phyloP scores from a whole-genome alignment of 1,140 invertebrate genomes.

The Pachypeltis micranthus region DNA sequence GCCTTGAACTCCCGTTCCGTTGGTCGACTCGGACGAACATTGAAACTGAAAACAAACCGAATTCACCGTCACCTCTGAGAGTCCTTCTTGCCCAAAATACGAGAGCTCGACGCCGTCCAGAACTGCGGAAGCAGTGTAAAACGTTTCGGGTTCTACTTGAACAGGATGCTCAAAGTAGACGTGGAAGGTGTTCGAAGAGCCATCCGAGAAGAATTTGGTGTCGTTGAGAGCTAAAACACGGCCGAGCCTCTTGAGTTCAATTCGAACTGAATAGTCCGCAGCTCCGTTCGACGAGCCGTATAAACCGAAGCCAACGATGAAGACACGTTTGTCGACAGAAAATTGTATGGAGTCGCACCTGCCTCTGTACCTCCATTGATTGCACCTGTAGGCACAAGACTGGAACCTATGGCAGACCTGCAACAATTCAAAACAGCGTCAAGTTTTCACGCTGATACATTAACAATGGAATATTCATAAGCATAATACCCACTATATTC shows the following conservation, averaged over 20 bases:
- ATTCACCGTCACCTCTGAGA: slow-evolving; percentile 79
- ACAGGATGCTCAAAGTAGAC: slow-evolving; percentile 88
- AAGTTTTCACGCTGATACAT: background rate
- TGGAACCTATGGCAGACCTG: slow-evolving; percentile 88
- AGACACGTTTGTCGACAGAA: slow-evolving; percentile 81
- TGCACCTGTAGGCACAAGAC: slow-evolving; percentile 88
- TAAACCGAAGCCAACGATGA: slow-evolving; percentile 82
- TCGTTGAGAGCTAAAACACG: slow-evolving; percentile 76
- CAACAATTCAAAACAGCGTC: slow-evolving; percentile 27
- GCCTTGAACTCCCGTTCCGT: slow-evolving; percentile 86
- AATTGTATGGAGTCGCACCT: slow-evolving; percentile 88
- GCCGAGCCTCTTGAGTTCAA: slow-evolving; percentile 75
- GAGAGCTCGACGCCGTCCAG: slow-evolving; percentile 81
- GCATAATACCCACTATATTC: too few relatives aligned
- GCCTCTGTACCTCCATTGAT: slow-evolving; percentile 88
- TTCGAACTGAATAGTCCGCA: slow-evolving; percentile 80
- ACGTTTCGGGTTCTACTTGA: slow-evolving; percentile 79
- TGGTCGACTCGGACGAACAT: slow-evolving; percentile 85
- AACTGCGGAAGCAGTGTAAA: slow-evolving; percentile 81
- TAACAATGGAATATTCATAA: too few relatives aligned
- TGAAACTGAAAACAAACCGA: slow-evolving; percentile 88
- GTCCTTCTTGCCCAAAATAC: slow-evolving; percentile 90
- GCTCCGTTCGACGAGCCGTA: slow-evolving; percentile 86
- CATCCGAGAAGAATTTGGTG: slow-evolving; percentile 86
- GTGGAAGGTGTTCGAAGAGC: slow-evolving; percentile 85